phyloP scores from a whole-genome alignment of 2,797 vertebrate species.

The Limosa lapponica region DNA sequence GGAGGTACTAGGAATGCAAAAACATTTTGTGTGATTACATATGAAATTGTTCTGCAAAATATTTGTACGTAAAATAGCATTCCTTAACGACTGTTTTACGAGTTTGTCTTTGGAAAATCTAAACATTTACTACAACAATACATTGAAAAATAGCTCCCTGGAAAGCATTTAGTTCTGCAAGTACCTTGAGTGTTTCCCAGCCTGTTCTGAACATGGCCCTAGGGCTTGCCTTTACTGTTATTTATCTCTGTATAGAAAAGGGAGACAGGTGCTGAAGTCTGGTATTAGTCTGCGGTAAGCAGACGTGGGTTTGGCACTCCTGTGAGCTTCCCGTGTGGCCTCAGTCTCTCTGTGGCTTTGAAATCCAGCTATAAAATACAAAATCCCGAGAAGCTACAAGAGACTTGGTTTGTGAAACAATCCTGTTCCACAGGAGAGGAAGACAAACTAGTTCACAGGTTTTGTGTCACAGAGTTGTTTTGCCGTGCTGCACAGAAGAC shows the following conservation, averaged over 20 bases:
- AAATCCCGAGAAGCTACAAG: background rate
- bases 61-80: constrained; percentile 33
- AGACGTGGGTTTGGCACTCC: background rate
- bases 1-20: background rate
- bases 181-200: constrained; percentile 20
- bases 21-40: constrained; percentile 1
- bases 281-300: background rate
- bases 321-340: background rate
- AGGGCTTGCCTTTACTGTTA: constrained; percentile 2
- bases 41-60: constrained; percentile 11
- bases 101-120: constrained; percentile 34
- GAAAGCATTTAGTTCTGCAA: constrained; percentile 25
- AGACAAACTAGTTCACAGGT: background rate
- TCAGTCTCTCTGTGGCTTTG: background rate
- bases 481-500: background rate
- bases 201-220: background rate
- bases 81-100: constrained; percentile 37
- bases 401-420: background rate
- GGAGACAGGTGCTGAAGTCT: background rate
- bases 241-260: background rate
- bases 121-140: constrained; percentile 27
- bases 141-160: constrained; percentile 40
- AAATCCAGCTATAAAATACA: background rate
- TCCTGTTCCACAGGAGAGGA: background rate
- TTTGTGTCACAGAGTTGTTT: background rate